These are phyloP conservation scores for Meandrina meandrites DNA, from an alignment of 92 coral and sea anemone species.

Conservation along the genomic window DNA sequence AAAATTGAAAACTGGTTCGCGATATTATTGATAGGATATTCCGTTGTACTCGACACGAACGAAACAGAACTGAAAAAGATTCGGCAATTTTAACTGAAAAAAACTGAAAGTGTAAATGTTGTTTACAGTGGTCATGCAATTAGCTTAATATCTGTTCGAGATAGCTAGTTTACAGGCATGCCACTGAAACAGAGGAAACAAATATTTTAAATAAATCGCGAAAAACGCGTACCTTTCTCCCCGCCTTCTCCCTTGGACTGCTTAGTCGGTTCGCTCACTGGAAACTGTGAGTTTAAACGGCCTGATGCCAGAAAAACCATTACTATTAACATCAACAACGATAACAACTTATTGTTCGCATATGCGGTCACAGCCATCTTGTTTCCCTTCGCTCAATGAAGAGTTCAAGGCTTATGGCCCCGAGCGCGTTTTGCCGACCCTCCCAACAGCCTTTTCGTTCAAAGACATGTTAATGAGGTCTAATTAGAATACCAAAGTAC, in stretches of 20 bases:
- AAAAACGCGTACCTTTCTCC: background rate
- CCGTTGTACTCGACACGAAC: too few species aligned
- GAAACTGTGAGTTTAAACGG: background rate
- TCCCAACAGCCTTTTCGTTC: background rate
- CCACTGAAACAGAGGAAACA: too few species aligned
- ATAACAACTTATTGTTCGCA: background rate
- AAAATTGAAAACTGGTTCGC: too few species aligned
- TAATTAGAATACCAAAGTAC: conserved; percentile 1
- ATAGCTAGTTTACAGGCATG: too few species aligned
- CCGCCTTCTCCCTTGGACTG: background rate
- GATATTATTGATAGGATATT: too few species aligned
- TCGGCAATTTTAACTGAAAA: too few species aligned
- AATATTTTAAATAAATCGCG: background rate
- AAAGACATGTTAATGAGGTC: background rate
- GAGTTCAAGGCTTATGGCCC: background rate
- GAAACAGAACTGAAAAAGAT: too few species aligned
- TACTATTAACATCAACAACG: background rate
- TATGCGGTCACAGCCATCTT: background rate
- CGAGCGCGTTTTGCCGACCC: background rate
- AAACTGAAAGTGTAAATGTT: too few species aligned
- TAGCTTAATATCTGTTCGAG: too few species aligned
- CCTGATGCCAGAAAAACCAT: background rate
- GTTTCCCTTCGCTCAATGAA: background rate
- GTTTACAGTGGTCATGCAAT: too few species aligned
- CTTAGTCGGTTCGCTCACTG: background rate